phyloP scores from a whole-genome alignment of 2,888 invertebrate genomes.

The Hydraecia micacea region DNA sequence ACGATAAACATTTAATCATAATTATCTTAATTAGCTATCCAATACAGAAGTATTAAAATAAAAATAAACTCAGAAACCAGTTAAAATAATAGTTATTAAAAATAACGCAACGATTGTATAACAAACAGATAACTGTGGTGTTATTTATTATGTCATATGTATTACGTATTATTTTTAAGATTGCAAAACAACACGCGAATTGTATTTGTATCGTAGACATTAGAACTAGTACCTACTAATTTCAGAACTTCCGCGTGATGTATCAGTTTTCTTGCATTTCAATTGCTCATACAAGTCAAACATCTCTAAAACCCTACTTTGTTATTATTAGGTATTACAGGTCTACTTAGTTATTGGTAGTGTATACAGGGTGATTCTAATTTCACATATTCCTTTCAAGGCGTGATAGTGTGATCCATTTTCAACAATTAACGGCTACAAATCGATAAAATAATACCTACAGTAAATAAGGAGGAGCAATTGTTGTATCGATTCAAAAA shows the following conservation, averaged over 20 bases:
- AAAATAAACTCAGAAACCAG: slow-evolving; percentile 19
- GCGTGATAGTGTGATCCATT: too few relatives aligned
- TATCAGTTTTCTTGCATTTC: background rate
- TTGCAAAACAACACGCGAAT: slow-evolving; percentile 6
- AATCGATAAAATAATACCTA: too few relatives aligned
- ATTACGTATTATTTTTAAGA: slow-evolving; percentile 26
- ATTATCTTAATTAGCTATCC: background rate
- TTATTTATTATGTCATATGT: slow-evolving; percentile 24
- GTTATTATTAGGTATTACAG: background rate
- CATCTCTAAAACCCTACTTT: background rate
- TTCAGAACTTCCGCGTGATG: background rate
- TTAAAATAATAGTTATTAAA: slow-evolving; percentile 21
- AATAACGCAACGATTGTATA: slow-evolving; percentile 33
- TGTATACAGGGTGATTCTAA: too few relatives aligned
- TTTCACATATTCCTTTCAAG: too few relatives aligned
- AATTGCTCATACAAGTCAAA: background rate
- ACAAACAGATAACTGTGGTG: slow-evolving; percentile 10
- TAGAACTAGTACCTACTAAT: background rate
- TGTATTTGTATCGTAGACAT: background rate
- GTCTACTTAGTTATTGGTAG: too few relatives aligned
- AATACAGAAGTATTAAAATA: slow-evolving; percentile 11
- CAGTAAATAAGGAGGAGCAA: too few relatives aligned
- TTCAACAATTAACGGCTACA: too few relatives aligned
- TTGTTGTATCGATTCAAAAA: too few relatives aligned
- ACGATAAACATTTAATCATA: background rate